Evolutionary conservation across 2,113 vertebrate species (phyloP).

Genomic region (Sclerurus mexicanus): DNA sequence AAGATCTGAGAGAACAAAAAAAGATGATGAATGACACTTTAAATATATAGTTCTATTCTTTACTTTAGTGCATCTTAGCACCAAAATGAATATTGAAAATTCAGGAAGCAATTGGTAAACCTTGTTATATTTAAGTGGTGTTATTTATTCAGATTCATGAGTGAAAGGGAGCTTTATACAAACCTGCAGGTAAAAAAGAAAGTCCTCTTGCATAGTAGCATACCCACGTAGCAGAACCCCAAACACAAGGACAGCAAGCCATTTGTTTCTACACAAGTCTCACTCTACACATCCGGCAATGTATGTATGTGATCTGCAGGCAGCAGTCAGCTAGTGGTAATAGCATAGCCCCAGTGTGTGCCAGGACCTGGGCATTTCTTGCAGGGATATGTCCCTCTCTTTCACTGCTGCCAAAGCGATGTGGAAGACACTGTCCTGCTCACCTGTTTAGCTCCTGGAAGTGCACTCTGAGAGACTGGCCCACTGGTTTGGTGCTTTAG

Average conservation of each 20-base stretch:
- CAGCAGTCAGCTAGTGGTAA: not conserved
- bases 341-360: not conserved
- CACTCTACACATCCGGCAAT: too few relatives aligned
- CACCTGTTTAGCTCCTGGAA: not conserved
- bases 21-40: not conserved
- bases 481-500: not conserved
- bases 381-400: rapidly evolving
- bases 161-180: not conserved
- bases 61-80: not conserved
- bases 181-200: not conserved
- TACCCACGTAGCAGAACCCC: not conserved
- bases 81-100: not conserved
- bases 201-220: not conserved
- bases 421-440: rapidly evolving
- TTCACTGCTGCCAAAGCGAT: not conserved
- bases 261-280: rapidly evolving
- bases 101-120: not conserved
- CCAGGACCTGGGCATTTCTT: rapidly evolving
- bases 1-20: not conserved
- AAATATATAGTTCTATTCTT: not conserved
- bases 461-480: not conserved
- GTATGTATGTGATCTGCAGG: not conserved
- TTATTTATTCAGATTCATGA: not conserved
- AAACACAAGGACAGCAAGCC: rapidly evolving
- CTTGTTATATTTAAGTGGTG: not conserved